phyloP scores from a whole-genome alignment of 2,797 vertebrate species.

The Molossus alvarezi region DNA sequence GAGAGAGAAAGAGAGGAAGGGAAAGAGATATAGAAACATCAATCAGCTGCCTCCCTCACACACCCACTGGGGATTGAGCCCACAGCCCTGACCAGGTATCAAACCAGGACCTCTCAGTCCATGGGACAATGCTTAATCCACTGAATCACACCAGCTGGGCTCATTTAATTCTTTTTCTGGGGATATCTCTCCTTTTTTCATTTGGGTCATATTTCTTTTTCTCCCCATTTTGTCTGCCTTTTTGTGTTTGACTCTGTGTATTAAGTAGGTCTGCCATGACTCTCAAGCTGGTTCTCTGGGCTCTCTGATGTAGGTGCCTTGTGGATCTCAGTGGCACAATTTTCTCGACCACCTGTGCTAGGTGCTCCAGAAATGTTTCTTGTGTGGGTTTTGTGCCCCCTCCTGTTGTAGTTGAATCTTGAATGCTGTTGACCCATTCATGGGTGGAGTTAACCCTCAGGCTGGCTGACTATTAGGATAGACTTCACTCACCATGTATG shows the following conservation, averaged over 20 bases:
- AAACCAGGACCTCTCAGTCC: no score
- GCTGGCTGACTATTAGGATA: neutral
- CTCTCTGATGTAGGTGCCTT: neutral
- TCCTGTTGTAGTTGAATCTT: neutral
- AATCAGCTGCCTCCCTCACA: no score
- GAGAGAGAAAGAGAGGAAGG: no score
- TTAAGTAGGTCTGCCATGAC: neutral
- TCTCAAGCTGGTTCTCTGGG: neutral
- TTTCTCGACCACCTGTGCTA: neutral
- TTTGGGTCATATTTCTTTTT: neutral
- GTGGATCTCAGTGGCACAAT: neutral
- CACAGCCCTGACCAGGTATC: no score
- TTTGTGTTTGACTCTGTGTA: neutral
- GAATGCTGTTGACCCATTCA: neutral
- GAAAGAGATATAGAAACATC: no score
- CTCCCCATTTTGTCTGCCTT: neutral
- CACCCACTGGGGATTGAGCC: no score
- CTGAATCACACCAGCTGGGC: no score
- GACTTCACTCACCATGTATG: neutral
- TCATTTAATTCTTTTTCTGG: neutral
- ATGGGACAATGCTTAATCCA: no score
- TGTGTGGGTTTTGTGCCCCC: neutral
- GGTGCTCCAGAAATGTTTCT: neutral
- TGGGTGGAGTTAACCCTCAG: neutral
- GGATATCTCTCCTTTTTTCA: neutral